Base-by-base conservation (phyloP, 2,113 vertebrate species). In the Coryphaenoides rupestris region DNA sequence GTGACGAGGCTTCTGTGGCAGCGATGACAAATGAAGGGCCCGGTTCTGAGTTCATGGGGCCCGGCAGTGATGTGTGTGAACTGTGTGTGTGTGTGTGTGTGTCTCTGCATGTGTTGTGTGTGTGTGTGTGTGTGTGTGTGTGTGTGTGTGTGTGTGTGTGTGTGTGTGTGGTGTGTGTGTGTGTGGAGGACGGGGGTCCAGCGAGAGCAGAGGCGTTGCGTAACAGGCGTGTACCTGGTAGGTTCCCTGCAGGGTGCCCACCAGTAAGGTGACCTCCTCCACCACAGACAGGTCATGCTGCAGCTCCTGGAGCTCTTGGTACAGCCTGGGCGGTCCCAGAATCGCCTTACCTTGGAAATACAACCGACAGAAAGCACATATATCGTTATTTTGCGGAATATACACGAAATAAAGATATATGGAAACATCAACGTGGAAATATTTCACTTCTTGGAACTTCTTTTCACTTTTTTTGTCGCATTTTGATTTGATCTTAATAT, bases 261-360 rank as follows among this genome's bases (percentile, higher is more conserved):
- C 90, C 0, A 98, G 92, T 5, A 93, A 88, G 0, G 94, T 95
- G 69, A 98, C 96, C 80, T 97, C 93, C 63, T 96, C 94, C 72
- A 98, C 95, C 53, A 98, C 94, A 0, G 90, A 93, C 63, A 98
- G 89, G 81, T 98, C 96, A 52, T 96, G 93, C 64, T 98, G 95
- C 17, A 98, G 87, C 53, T 95, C 95, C 86, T 96, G 95, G 23
- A 98, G 94, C 76, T 98, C 95, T 85, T 98, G 94, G 89, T 94
- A 98, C 45, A 98, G 95, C 23, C 94, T 91, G 0, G 96, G 95
- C 0, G 96, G 96, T 1, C 96, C 95, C 76, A 98, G 82, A 66
- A 92, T 89, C 13, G 92, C 89, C 82, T 93, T 98, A 65, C 92
- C 96, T 98, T 6, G n/a, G n/a, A n/a, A n/a, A n/a, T n/a, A 69